Evolutionary conservation across 2,888 invertebrate species (phyloP).

Genomic region (Leucophenga montana): DNA sequence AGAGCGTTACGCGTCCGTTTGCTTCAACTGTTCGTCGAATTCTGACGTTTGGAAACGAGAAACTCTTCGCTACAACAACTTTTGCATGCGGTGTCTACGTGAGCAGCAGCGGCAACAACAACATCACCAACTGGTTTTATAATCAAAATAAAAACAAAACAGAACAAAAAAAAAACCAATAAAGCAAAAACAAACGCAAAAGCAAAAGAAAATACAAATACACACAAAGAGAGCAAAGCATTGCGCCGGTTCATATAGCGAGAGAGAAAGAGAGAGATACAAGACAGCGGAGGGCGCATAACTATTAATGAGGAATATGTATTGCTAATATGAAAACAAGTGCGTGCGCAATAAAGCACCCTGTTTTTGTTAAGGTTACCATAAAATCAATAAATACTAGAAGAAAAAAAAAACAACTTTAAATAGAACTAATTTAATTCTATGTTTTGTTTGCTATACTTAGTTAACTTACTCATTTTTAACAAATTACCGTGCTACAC

Average conservation of each 20-base stretch:
- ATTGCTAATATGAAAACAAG: no score
- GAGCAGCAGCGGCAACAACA: conserved; percentile 51
- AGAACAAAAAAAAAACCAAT: conserved; percentile 37
- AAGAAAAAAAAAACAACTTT: no score
- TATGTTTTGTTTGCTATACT: no score
- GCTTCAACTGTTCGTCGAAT: conserved; percentile 52
- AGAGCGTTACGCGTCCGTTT: conserved; percentile 52
- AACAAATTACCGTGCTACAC: no score
- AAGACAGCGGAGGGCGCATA: conserved; percentile 35
- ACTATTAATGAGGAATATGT: conserved; percentile 36
- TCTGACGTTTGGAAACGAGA: conserved; percentile 45
- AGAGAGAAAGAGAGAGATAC: conserved; percentile 31
- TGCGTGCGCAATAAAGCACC: conserved; percentile 46
- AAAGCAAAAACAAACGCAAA: conserved; percentile 29
- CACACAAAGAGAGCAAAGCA: conserved; percentile 23
- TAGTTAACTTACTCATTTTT: no score
- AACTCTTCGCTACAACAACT: conserved; percentile 42
- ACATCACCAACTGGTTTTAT: conserved; percentile 39
- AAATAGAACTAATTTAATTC: no score
- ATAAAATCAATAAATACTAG: conserved; percentile 44
- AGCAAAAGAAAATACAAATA: conserved; percentile 32
- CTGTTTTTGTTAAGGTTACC: conserved; percentile 42
- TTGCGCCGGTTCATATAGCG: conserved; percentile 56
- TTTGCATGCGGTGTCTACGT: conserved; percentile 61
- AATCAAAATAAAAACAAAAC: conserved; percentile 18